Percentiles rank a stretch among this genome's conserved stretches.
phyloP scores from a whole-genome alignment of 2,113 vertebrate species.

The Carassius auratus region DNA sequence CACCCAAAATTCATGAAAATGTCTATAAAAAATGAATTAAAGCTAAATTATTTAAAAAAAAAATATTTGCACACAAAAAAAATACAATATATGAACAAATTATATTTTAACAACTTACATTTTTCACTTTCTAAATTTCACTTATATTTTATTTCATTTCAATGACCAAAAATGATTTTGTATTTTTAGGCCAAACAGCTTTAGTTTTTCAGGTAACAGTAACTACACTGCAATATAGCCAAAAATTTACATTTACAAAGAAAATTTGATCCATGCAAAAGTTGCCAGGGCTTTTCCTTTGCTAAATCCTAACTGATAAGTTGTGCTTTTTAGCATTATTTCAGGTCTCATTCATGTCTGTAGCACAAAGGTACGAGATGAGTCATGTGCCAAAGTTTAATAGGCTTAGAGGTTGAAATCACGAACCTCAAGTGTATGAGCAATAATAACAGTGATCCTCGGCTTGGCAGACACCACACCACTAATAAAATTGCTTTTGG shows the following conservation, averaged over 20 bases:
- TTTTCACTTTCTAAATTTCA: not conserved
- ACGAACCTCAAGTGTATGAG: not conserved
- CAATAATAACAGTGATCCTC: not conserved
- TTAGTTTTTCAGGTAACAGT: not conserved
- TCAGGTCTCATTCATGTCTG: not conserved
- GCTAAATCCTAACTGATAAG: not conserved
- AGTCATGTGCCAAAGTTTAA: not conserved
- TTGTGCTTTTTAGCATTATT: not conserved
- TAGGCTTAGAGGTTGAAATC: not conserved
- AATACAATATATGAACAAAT: not conserved
- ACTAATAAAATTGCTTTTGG: not conserved
- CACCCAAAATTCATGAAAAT: too few species aligned
- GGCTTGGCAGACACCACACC: not conserved
- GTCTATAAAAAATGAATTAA: too few species aligned
- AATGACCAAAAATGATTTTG: not conserved
- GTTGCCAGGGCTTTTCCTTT: not conserved
- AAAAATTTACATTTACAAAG: not conserved
- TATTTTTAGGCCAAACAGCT: not conserved
- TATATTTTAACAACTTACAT: too few species aligned
- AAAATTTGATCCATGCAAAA: not conserved
- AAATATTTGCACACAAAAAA: too few species aligned
- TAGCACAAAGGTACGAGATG: not conserved
- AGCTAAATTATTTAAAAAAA: too few species aligned
- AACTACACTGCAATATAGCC: not conserved
- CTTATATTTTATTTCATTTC: not conserved